phyloP scores from a whole-genome alignment of 2,888 invertebrate species.

The Falcaria lacertinaria region DNA sequence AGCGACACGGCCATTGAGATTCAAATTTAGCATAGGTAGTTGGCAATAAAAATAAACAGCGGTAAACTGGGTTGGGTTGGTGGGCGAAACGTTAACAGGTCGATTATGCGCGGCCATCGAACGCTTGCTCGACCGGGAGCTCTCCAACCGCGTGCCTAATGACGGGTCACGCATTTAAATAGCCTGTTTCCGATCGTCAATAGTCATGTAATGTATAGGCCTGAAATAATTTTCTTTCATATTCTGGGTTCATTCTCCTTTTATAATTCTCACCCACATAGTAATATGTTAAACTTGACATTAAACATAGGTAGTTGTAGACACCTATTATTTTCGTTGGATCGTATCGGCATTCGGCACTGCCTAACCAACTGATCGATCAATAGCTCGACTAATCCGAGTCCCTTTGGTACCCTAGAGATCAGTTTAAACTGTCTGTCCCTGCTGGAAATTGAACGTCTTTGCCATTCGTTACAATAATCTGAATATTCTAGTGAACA shows the following conservation, averaged over 20 bases:
- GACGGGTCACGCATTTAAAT: constrained; percentile 76
- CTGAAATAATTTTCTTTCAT: constrained; percentile 43
- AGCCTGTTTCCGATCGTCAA: constrained; percentile 57
- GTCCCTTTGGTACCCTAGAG: too few species aligned
- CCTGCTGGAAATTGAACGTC: too few species aligned
- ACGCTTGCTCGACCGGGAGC: constrained; percentile 47
- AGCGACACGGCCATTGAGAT: constrained; percentile 21
- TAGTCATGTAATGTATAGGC: constrained; percentile 44
- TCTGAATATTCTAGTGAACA: too few species aligned
- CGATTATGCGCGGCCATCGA: constrained; percentile 69
- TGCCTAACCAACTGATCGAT: too few species aligned
- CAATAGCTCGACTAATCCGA: too few species aligned
- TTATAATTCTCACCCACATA: background rate
- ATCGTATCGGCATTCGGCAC: too few species aligned
- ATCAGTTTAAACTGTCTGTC: too few species aligned
- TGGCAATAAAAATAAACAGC: constrained; percentile 61
- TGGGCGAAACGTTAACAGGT: constrained; percentile 64
- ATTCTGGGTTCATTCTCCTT: constrained; percentile 19
- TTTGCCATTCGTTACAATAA: too few species aligned
- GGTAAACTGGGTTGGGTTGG: constrained; percentile 40
- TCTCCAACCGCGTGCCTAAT: constrained; percentile 55
- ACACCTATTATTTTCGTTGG: too few species aligned
- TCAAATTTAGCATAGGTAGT: constrained; percentile 39
- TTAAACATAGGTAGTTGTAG: too few species aligned
- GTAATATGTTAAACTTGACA: background rate